Conservation (phyloP, 2,797 vertebrate species). For the Nyctibius grandis region DNA sequence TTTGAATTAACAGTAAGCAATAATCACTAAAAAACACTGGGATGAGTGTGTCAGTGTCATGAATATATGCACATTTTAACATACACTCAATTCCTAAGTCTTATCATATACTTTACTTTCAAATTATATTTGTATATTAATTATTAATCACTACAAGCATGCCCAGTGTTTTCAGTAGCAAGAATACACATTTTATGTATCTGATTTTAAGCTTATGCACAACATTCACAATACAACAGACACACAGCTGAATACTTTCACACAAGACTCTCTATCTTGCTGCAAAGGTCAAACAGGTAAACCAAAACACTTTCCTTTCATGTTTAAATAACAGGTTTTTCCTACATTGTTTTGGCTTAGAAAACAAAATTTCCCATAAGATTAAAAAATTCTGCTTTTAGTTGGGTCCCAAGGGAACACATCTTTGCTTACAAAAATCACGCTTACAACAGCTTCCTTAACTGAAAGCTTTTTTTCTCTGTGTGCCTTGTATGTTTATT, state of each 20-base stretch:
- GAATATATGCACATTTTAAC: slow-evolving; percentile 30
- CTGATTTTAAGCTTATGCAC: neutral
- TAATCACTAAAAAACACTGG: slow-evolving; percentile 59
- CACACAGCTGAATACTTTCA: neutral
- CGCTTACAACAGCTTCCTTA: slow-evolving; percentile 17
- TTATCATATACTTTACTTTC: neutral
- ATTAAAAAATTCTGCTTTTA: slow-evolving; percentile 58
- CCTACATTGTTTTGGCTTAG: slow-evolving; percentile 32
- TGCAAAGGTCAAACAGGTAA: slow-evolving; percentile 33
- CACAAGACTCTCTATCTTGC: neutral
- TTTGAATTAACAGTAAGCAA: slow-evolving; percentile 70
- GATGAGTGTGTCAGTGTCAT: slow-evolving; percentile 19
- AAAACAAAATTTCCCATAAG: slow-evolving; percentile 53
- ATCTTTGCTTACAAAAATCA: slow-evolving; percentile 53
- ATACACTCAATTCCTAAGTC: neutral
- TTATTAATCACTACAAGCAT: neutral
- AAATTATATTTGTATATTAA: neutral
- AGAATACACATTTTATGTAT: neutral
- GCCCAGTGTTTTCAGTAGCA: neutral
- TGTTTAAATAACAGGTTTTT: slow-evolving; percentile 26
- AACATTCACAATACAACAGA: neutral
- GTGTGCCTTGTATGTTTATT: slow-evolving; percentile 37
- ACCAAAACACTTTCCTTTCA: slow-evolving; percentile 30
- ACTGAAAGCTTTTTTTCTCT: slow-evolving; percentile 35
- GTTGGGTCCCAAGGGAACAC: neutral